phyloP scores from a whole-genome alignment of 2,888 invertebrate genomes.

The Unio delphinus region DNA sequence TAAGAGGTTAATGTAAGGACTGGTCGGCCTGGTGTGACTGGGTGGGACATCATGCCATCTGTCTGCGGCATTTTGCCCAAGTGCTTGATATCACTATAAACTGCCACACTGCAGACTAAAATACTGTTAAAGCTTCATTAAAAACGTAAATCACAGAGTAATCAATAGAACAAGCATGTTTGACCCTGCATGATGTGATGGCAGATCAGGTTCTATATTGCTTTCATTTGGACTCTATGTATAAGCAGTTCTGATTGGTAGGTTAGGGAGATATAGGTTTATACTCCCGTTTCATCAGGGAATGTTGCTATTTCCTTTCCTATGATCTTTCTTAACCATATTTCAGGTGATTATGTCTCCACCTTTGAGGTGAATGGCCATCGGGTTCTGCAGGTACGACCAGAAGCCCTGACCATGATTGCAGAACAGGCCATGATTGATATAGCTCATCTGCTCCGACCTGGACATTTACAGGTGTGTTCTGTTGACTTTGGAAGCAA shows the following conservation, averaged over 20 bases:
- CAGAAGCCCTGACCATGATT: slow-evolving; percentile 68
- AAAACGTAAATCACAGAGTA: too few relatives aligned
- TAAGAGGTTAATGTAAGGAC: too few relatives aligned
- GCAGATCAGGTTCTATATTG: too few relatives aligned
- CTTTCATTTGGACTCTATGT: too few relatives aligned
- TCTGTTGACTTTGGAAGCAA: background rate
- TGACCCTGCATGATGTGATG: too few relatives aligned
- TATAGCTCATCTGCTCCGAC: slow-evolving; percentile 69
- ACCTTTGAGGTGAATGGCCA: slow-evolving; percentile 66
- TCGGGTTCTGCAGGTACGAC: slow-evolving; percentile 62
- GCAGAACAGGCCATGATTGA: slow-evolving; percentile 70
- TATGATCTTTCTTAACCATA: background rate
- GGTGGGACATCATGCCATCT: too few relatives aligned
- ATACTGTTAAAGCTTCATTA: too few relatives aligned
- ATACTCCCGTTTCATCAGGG: background rate
- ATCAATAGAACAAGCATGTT: too few relatives aligned
- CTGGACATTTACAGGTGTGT: slow-evolving; percentile 68
- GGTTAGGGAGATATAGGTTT: background rate
- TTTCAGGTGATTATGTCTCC: slow-evolving; percentile 68
- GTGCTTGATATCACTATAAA: too few relatives aligned
- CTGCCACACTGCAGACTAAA: too few relatives aligned
- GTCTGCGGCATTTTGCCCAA: too few relatives aligned
- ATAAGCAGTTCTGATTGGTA: background rate
- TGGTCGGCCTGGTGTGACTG: too few relatives aligned
- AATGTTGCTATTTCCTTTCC: background rate